Percentiles rank a stretch among this genome's conserved stretches.
These are phyloP conservation scores for Diploscapter pachys DNA, from an alignment of 1,140 invertebrate species.

Conservation along the genomic window DNA sequence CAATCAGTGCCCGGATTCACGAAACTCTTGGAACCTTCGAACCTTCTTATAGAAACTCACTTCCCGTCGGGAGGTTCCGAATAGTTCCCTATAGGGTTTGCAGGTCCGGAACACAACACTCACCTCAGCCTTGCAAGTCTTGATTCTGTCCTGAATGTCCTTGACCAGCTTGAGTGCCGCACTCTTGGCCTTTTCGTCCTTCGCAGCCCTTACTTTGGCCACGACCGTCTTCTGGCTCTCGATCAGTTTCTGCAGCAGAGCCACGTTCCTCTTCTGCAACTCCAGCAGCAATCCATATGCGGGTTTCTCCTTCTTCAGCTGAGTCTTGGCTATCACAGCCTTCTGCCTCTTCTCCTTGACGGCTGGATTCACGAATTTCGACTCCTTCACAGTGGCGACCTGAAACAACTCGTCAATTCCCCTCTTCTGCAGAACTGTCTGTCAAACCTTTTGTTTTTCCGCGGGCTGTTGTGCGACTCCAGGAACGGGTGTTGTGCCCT, in stretches of 20 bases:
- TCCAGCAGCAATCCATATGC: slow-evolving; percentile 1
- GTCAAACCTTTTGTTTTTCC: too few relatives aligned
- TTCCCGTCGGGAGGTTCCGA: background rate
- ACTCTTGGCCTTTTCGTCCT: slow-evolving; percentile 2
- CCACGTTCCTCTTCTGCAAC: slow-evolving; percentile 17
- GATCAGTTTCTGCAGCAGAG: slow-evolving; percentile 6
- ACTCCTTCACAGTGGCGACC: slow-evolving; percentile 23
- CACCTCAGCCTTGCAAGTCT: too few relatives aligned
- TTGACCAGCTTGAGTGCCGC: too few relatives aligned
- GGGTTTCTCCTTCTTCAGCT: slow-evolving; percentile 10
- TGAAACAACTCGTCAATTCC: background rate
- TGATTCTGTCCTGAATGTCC: too few relatives aligned
- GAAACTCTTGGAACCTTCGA: background rate
- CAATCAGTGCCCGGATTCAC: background rate
- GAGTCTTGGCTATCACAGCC: background rate
- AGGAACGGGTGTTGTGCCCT: too few relatives aligned
- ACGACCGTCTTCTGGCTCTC: slow-evolving; percentile 12
- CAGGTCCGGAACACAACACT: background rate
- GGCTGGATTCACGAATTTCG: slow-evolving; percentile 19
- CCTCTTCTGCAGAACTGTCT: too few relatives aligned
- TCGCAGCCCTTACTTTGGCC: slow-evolving; percentile 1
- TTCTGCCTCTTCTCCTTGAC: slow-evolving; percentile 6
- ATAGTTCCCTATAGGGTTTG: background rate
- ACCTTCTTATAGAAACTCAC: slow-evolving; percentile 1
- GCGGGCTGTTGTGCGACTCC: too few relatives aligned